These are phyloP conservation scores for Cenopis cana DNA, from an alignment of 2,888 invertebrate genomes.

Conservation along the genomic window DNA sequence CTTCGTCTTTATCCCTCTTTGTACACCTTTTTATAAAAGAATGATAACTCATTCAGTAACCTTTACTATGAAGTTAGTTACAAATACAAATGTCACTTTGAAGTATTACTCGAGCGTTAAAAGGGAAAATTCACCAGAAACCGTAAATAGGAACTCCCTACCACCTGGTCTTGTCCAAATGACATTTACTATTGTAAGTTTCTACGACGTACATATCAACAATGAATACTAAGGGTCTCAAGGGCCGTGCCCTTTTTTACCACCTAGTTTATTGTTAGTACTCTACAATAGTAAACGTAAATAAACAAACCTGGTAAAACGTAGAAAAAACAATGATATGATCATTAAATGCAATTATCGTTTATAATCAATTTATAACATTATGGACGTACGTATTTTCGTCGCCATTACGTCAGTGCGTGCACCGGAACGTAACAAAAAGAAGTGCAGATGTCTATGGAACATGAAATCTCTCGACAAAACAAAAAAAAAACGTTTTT, in stretches of 20 bases:
- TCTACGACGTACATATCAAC: neutral
- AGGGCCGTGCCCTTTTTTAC: neutral
- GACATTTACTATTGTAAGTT: conserved; percentile 10
- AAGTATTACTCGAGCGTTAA: conserved; percentile 23
- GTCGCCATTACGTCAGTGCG: conserved; percentile 39
- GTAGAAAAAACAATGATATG: conserved; percentile 47
- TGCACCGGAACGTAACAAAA: conserved; percentile 5
- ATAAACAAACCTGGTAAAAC: conserved; percentile 34
- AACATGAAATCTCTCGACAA: no score
- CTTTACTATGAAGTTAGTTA: neutral
- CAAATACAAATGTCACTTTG: conserved; percentile 5
- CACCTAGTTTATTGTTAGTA: neutral
- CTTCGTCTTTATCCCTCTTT: neutral
- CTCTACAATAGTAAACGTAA: conserved; percentile 11
- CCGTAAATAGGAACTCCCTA: conserved; percentile 60
- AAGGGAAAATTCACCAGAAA: conserved; percentile 29
- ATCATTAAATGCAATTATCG: conserved; percentile 60
- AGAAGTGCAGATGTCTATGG: conserved; percentile 1
- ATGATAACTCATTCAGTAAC: neutral
- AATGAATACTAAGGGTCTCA: no score
- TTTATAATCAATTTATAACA: conserved; percentile 56
- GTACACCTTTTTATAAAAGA: neutral
- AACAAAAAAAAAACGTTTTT: no score
- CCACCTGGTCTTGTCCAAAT: conserved; percentile 24
- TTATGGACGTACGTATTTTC: conserved; percentile 60